phyloP scores from a whole-genome alignment of 2,888 invertebrate genomes.

The Geotrupes spiniger region DNA sequence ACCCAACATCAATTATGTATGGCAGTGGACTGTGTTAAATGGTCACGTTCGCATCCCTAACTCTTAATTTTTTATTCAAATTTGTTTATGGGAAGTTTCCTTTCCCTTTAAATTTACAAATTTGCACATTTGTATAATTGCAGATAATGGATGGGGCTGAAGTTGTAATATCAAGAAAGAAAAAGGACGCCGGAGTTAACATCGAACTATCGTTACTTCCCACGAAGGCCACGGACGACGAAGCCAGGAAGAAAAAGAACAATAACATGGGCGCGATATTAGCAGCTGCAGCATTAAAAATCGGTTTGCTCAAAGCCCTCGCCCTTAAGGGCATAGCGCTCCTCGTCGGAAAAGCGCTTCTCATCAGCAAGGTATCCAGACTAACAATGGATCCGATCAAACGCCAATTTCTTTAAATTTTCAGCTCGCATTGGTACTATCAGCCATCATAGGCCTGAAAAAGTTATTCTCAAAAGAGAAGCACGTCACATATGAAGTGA shows the following conservation, averaged over 20 bases:
- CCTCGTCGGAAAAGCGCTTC: constrained; percentile 79
- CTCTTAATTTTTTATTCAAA: too few relatives aligned
- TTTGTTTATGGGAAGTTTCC: too few relatives aligned
- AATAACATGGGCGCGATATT: constrained; percentile 70
- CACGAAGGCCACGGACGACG: constrained; percentile 35
- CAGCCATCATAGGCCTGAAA: constrained; percentile 78
- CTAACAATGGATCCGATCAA: too few relatives aligned
- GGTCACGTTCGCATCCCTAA: too few relatives aligned
- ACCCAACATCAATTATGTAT: too few relatives aligned
- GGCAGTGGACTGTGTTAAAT: too few relatives aligned
- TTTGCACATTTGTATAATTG: constrained; percentile 11
- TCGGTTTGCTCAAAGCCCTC: constrained; percentile 75
- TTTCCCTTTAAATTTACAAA: too few relatives aligned
- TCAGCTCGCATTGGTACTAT: constrained; percentile 71
- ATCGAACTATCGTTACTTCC: constrained; percentile 65
- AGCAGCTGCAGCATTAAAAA: constrained; percentile 75
- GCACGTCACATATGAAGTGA: constrained; percentile 73
- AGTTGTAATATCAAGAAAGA: constrained; percentile 68
- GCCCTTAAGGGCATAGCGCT: constrained; percentile 78
- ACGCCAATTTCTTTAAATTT: constrained; percentile 23
- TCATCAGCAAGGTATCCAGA: constrained; percentile 65
- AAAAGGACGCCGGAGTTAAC: constrained; percentile 65
- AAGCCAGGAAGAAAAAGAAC: constrained; percentile 53
- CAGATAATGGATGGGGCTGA: constrained; percentile 73
- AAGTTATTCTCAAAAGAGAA: constrained; percentile 74